These are phyloP conservation scores for Polyergus mexicanus DNA, from an alignment of 1,140 invertebrate species.

Conservation along the genomic window DNA sequence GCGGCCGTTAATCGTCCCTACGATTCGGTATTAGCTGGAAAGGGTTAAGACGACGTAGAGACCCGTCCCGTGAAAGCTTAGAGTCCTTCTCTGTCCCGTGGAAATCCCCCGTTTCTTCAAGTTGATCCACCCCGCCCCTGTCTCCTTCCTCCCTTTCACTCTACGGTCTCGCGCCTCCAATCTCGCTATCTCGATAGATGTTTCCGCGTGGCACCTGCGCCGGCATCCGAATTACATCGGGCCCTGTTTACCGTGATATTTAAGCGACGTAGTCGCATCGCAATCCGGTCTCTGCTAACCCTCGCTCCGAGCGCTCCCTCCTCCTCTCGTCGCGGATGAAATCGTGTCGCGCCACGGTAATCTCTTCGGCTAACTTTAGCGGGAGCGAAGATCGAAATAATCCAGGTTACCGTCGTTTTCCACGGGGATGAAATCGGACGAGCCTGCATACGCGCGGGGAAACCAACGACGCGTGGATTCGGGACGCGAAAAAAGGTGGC, in stretches of 20 bases:
- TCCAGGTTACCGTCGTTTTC: constrained; percentile 67
- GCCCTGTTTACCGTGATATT: constrained; percentile 79
- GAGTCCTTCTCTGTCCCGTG: constrained; percentile 65
- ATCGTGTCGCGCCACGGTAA: constrained; percentile 67
- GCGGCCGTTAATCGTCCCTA: constrained; percentile 67
- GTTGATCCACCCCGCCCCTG: constrained; percentile 66
- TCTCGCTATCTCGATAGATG: constrained; percentile 84
- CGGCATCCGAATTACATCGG: constrained; percentile 80
- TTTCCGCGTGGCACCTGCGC: constrained; percentile 84
- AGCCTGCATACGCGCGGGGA: not conserved
- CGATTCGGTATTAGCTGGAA: constrained; percentile 68
- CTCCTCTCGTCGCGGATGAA: constrained; percentile 23
- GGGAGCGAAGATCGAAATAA: constrained; percentile 82
- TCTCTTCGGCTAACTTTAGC: constrained; percentile 80
- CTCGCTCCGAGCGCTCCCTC: not conserved
- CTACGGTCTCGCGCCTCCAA: constrained; percentile 63
- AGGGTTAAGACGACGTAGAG: constrained; percentile 77
- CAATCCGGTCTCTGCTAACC: constrained; percentile 1
- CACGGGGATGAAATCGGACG: constrained; percentile 72
- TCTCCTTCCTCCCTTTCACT: constrained; percentile 39
- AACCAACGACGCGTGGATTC: no score
- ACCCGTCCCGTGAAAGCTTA: constrained; percentile 69
- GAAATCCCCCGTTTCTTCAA: constrained; percentile 72
- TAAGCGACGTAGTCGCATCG: constrained; percentile 73
- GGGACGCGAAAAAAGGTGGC: constrained; percentile 25